A percentile compares a stretch with the other conserved stretches of the same genome.
Conservation (phyloP, 2,113 vertebrate species). For the Rhineura floridana region DNA sequence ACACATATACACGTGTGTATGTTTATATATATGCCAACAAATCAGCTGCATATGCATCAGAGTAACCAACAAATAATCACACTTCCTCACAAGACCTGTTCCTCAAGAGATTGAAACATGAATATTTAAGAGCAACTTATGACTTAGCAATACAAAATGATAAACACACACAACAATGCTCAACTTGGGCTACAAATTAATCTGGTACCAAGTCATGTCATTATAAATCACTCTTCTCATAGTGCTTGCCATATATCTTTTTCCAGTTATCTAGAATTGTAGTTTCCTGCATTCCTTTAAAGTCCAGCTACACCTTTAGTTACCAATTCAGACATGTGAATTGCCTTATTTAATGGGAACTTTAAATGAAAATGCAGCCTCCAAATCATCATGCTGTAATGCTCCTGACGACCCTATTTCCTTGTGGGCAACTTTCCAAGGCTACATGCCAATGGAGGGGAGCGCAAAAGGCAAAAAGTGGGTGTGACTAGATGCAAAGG, state of each 20-base stretch:
- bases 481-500: too few relatives aligned
- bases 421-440: too few relatives aligned
- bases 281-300: background rate
- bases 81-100: background rate
- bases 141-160: conserved; percentile 2
- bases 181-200: background rate
- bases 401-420: too few relatives aligned
- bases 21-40: too few relatives aligned
- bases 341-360: background rate
- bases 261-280: background rate
- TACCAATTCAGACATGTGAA: background rate
- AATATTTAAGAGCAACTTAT: background rate
- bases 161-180: background rate
- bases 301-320: background rate
- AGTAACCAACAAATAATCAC: background rate
- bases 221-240: background rate
- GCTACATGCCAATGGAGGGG: too few relatives aligned
- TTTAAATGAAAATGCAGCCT: background rate
- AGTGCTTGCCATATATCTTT: background rate
- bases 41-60: rapidly evolving
- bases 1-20: too few relatives aligned
- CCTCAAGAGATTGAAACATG: background rate
- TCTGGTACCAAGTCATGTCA: background rate
- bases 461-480: too few relatives aligned
- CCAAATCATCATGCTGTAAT: background rate